Conservation (phyloP, 2,888 invertebrate genomes). For the Frankliniella intonsa region DNA sequence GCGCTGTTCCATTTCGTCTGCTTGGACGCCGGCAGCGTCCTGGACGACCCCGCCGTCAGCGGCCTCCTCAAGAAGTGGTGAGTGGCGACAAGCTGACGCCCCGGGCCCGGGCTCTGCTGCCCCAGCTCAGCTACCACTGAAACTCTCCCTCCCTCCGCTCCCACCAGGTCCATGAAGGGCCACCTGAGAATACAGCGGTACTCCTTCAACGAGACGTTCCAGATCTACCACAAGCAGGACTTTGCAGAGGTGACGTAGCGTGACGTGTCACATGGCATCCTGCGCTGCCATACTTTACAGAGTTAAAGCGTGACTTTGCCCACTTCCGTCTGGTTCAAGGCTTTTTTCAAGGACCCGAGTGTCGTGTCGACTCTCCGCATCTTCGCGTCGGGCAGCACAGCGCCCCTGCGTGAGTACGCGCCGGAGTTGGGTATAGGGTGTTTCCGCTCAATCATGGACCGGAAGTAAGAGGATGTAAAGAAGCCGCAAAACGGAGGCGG, state of each 20-base stretch:
- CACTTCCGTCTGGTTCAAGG: background rate
- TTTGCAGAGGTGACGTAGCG: background rate
- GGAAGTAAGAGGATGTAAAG: no score
- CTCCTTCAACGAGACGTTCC: constrained; percentile 13
- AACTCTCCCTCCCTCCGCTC: no score
- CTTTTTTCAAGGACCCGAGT: background rate
- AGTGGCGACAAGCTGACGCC: background rate
- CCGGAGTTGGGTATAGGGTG: background rate
- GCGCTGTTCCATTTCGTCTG: constrained; percentile 13
- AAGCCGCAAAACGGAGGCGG: no score
- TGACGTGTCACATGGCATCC: no score
- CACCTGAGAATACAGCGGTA: background rate
- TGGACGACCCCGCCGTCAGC: background rate
- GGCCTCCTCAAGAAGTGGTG: background rate
- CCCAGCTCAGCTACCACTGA: no score
- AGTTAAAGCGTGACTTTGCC: background rate
- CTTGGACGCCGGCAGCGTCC: background rate
- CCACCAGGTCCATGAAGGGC: constrained; percentile 6
- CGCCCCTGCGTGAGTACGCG: background rate
- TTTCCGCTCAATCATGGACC: no score
- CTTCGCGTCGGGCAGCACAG: background rate
- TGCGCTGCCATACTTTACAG: no score
- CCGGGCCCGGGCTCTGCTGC: background rate
- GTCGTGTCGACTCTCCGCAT: background rate
- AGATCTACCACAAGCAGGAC: background rate